phyloP scores from a whole-genome alignment of 2,888 invertebrate species.

The Pristionchus fissidentatus region DNA sequence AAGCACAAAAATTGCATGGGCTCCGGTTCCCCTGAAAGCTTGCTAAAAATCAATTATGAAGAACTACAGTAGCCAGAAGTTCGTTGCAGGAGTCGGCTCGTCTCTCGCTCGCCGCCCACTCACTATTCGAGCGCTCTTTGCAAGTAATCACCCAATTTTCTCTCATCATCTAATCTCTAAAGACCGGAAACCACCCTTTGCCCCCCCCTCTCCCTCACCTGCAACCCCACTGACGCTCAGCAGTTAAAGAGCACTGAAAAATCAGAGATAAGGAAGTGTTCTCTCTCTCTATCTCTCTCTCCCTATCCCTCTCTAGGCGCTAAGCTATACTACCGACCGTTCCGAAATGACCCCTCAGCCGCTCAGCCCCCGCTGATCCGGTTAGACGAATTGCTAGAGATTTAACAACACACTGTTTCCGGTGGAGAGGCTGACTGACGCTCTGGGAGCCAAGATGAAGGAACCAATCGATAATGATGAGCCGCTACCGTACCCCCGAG shows the following conservation, averaged over 20 bases:
- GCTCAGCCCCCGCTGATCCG: neutral
- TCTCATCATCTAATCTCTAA: neutral
- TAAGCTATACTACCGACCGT: no score
- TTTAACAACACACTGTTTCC: neutral
- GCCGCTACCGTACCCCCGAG: neutral
- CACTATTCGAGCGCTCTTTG: slow-evolving; percentile 16
- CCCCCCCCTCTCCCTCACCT: neutral
- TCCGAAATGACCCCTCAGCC: neutral
- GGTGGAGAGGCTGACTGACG: neutral
- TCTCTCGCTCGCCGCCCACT: slow-evolving; percentile 11
- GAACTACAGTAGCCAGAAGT: neutral
- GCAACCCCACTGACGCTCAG: neutral
- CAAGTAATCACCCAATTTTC: slow-evolving; percentile 10
- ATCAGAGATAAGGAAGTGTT: slow-evolving; percentile 20
- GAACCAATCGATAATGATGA: neutral
- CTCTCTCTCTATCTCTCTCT: neutral
- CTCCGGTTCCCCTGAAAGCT: neutral
- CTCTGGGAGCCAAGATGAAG: neutral
- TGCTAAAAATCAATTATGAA: neutral
- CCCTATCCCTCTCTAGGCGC: neutral
- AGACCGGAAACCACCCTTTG: slow-evolving; percentile 14
- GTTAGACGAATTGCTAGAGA: slow-evolving; percentile 1
- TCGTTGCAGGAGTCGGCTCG: slow-evolving; percentile 1
- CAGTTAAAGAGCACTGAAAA: neutral
- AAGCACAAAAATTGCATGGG: neutral